Conservation (phyloP, 30 jellyfish, hydroid and myxozoan species). For the Hydractinia echinata region DNA sequence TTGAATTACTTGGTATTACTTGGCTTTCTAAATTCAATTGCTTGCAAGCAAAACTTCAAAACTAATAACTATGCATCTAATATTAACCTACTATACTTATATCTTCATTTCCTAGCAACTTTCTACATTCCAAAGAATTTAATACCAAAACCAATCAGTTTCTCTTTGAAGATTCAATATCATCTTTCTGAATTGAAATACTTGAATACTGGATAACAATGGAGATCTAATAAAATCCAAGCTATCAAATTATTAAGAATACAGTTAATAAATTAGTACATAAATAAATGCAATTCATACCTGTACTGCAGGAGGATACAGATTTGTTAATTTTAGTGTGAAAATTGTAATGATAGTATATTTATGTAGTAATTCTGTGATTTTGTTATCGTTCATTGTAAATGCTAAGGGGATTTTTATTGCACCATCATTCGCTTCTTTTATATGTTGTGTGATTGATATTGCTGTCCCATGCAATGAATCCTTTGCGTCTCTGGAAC, state of each 20-base stretch:
- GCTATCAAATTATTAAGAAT: not conserved
- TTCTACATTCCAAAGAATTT: not conserved
- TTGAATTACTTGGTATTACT: no score
- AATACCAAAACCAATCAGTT: not conserved
- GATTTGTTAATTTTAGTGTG: not conserved
- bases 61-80: not conserved
- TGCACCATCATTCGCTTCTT: not conserved
- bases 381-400: not conserved
- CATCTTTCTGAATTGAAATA: not conserved
- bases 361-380: not conserved
- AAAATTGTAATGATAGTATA: not conserved
- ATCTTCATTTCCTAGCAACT: not conserved
- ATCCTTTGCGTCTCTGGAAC: not conserved
- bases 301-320: constrained; percentile 1
- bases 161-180: not conserved
- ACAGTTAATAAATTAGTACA: not conserved
- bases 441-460: not conserved
- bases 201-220: not conserved
- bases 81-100: not conserved
- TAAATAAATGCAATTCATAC: not conserved
- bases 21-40: not conserved
- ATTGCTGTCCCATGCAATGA: not conserved
- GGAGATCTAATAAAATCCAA: not conserved
- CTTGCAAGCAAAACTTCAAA: not conserved
- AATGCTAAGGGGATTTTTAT: not conserved